Conservation (phyloP, 2,888 invertebrate genomes). For the Caenorhabditis sp. region DNA sequence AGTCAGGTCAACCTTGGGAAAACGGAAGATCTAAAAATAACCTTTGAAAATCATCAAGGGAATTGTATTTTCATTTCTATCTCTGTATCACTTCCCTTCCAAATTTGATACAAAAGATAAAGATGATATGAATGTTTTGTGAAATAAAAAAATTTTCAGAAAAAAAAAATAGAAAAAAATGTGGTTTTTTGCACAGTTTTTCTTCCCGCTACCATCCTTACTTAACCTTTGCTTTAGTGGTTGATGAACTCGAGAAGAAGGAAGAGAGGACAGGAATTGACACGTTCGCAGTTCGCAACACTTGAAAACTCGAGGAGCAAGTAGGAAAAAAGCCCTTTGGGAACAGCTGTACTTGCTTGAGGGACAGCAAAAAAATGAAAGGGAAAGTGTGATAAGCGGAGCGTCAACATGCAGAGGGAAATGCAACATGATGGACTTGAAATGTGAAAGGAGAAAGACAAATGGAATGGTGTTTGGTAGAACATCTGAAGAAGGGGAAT, state of each 20-base stretch:
- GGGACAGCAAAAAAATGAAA: too few species aligned
- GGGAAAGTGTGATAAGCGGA: constrained; percentile 39
- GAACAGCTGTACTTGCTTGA: constrained; percentile 57
- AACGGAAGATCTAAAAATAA: not conserved
- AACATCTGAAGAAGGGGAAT: too few species aligned
- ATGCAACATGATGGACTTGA: constrained; percentile 27
- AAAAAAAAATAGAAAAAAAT: too few species aligned
- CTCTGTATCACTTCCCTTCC: too few species aligned
- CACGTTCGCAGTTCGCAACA: constrained; percentile 36
- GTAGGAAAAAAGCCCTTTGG: constrained; percentile 20
- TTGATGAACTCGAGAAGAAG: constrained; percentile 34
- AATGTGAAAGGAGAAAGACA: not conserved
- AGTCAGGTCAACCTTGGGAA: too few species aligned
- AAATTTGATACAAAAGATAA: too few species aligned
- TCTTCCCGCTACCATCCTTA: not conserved
- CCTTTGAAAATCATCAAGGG: not conserved
- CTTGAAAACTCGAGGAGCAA: not conserved
- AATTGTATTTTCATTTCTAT: too few species aligned
- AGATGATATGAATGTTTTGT: not conserved
- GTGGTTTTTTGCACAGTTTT: too few species aligned
- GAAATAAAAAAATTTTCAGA: too few species aligned
- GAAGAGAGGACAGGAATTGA: constrained; percentile 10
- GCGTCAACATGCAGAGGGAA: constrained; percentile 25
- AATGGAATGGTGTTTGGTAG: too few species aligned
- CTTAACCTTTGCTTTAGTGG: constrained; percentile 45